A percentile compares a stretch with the other conserved stretches of the same genome.
Conservation (phyloP, 2,888 invertebrate genomes). For the Drosophila anceps region DNA sequence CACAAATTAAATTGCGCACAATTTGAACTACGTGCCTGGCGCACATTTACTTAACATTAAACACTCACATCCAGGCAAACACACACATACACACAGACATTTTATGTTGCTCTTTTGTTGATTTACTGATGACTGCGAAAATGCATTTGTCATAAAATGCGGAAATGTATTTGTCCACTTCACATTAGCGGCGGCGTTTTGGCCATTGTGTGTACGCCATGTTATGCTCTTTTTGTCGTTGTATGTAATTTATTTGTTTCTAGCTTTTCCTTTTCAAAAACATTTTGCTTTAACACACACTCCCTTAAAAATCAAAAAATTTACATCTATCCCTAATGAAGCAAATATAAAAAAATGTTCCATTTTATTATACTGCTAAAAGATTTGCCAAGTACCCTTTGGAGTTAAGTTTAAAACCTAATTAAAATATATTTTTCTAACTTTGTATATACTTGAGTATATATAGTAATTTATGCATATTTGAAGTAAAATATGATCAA, state of each 20-base stretch:
- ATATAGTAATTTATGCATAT: too few relatives aligned
- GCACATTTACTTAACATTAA: slow-evolving; percentile 10
- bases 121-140: slow-evolving; percentile 45
- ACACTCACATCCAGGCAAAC: neutral
- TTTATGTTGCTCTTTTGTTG: slow-evolving; percentile 22
- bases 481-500: too few relatives aligned
- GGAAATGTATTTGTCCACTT: slow-evolving; percentile 30
- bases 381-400: too few relatives aligned
- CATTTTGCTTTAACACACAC: too few relatives aligned
- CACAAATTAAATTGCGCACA: slow-evolving; percentile 31
- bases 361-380: too few relatives aligned
- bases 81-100: slow-evolving; percentile 9
- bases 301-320: too few relatives aligned
- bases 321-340: too few relatives aligned
- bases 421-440: too few relatives aligned
- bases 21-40: slow-evolving; percentile 36
- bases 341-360: too few relatives aligned
- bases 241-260: neutral
- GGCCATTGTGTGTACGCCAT: slow-evolving; percentile 27
- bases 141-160: slow-evolving; percentile 39
- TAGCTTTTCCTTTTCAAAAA: too few relatives aligned
- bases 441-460: too few relatives aligned
- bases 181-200: slow-evolving; percentile 21
- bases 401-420: too few relatives aligned
- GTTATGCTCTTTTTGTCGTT: neutral